phyloP scores from a whole-genome alignment of 2,113 vertebrate species.

The Tupaia tana region DNA sequence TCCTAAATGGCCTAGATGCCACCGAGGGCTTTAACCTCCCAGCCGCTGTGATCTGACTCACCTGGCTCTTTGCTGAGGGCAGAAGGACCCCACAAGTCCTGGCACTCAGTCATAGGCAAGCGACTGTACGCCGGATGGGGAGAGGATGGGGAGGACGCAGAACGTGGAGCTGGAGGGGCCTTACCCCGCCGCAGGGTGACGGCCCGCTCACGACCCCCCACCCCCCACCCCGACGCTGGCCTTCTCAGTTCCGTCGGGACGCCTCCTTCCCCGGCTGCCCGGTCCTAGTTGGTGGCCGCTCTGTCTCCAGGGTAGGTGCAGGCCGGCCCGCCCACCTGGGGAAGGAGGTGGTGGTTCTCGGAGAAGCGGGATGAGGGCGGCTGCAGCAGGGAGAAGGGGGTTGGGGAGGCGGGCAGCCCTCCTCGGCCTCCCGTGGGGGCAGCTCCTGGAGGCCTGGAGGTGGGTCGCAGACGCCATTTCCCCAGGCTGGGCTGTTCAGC shows the following conservation, averaged over 20 bases:
- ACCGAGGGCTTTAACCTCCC: background rate
- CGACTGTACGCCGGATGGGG: no score
- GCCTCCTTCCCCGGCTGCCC: background rate
- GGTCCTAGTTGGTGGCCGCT: background rate
- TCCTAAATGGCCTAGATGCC: background rate
- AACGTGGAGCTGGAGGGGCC: no score
- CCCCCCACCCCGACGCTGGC: background rate
- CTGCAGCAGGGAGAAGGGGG: background rate
- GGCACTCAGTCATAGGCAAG: no score
- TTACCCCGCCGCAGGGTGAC: background rate
- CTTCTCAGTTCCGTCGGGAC: background rate
- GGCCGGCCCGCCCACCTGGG: background rate
- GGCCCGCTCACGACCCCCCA: no score
- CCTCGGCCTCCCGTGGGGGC: background rate
- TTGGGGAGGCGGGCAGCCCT: background rate
- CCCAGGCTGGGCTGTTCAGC: fast-evolving
- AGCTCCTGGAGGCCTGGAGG: no score
- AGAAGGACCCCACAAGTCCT: background rate
- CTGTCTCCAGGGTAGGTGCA: background rate
- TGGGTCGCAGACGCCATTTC: background rate
- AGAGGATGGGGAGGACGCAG: no score
- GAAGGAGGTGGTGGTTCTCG: background rate
- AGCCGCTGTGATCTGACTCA: background rate
- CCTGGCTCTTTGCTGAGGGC: background rate
- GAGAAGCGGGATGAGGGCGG: background rate